Percentiles rank a stretch among this genome's conserved stretches.
These are phyloP conservation scores for Pectinophora gossypiella DNA, from an alignment of 1,140 invertebrate genomes.

Conservation along the genomic window DNA sequence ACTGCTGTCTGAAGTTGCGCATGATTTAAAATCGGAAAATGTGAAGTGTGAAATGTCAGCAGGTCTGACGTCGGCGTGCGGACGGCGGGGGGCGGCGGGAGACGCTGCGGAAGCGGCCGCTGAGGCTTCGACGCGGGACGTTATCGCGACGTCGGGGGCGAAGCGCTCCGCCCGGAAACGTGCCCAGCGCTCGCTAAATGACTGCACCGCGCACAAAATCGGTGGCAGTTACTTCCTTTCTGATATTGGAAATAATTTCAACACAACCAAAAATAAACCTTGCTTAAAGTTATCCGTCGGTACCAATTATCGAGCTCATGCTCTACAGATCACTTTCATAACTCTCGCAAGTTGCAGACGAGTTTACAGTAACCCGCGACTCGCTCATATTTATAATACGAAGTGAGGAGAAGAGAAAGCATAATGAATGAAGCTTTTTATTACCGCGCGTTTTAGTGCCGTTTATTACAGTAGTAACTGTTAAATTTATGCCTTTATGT, in stretches of 20 bases:
- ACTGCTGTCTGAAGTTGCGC: not conserved
- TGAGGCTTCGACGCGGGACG: not conserved
- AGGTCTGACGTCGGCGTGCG: not conserved
- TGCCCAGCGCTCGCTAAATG: not conserved
- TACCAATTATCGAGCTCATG: too few species aligned
- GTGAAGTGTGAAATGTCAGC: not conserved
- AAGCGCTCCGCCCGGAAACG: not conserved
- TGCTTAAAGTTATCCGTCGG: too few species aligned
- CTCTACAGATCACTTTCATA: too few species aligned
- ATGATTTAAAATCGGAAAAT: not conserved
- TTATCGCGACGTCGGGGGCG: not conserved
- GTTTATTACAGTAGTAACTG: not conserved
- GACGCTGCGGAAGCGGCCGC: not conserved
- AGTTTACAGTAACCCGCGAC: not conserved
- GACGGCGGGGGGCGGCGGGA: not conserved
- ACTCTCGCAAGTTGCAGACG: not conserved
- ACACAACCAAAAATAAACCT: too few species aligned
- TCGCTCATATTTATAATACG: not conserved
- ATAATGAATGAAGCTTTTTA: not conserved
- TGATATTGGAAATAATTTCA: too few species aligned
- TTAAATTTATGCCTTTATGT: not conserved
- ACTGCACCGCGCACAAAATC: too few species aligned
- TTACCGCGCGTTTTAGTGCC: not conserved
- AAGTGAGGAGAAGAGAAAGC: not conserved
- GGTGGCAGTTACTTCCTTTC: too few species aligned